Percentiles rank a stretch among this genome's conserved stretches.
Conservation (phyloP, 1,140 invertebrate species). For the Brachionus asplanchnoidis region DNA sequence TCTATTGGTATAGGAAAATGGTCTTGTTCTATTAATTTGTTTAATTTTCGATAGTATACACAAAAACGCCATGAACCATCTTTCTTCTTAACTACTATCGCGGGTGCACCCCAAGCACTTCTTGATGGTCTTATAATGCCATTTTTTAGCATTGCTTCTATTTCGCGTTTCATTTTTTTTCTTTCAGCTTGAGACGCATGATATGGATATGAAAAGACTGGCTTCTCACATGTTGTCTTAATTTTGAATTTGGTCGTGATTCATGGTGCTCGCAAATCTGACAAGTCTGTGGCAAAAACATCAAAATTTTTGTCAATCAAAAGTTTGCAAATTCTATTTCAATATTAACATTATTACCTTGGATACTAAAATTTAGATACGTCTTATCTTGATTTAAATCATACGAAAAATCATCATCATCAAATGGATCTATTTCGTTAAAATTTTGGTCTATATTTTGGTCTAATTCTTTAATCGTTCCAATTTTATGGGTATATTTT, state of each 20-base stretch:
- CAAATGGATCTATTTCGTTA: neutral
- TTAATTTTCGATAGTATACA: neutral
- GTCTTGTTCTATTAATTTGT: neutral
- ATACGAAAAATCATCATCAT: neutral
- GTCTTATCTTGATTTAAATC: neutral
- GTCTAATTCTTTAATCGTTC: neutral
- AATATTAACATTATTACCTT: neutral
- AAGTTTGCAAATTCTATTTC: neutral
- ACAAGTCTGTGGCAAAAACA: neutral
- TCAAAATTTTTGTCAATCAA: neutral
- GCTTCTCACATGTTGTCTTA: neutral
- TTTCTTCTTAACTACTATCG: neutral
- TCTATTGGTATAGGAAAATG: neutral
- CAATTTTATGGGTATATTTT: neutral
- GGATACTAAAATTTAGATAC: neutral
- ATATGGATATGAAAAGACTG: neutral
- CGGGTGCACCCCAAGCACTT: neutral
- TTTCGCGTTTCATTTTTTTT: neutral
- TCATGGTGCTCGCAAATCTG: neutral
- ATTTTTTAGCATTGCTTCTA: neutral
- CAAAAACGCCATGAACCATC: neutral
- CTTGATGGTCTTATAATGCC: conserved; percentile 1
- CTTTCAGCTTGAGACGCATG: neutral
- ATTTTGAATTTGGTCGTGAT: neutral
- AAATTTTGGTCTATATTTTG: neutral